Conservation (phyloP, 2,888 invertebrate species). For the Aspidapion aeneum region DNA sequence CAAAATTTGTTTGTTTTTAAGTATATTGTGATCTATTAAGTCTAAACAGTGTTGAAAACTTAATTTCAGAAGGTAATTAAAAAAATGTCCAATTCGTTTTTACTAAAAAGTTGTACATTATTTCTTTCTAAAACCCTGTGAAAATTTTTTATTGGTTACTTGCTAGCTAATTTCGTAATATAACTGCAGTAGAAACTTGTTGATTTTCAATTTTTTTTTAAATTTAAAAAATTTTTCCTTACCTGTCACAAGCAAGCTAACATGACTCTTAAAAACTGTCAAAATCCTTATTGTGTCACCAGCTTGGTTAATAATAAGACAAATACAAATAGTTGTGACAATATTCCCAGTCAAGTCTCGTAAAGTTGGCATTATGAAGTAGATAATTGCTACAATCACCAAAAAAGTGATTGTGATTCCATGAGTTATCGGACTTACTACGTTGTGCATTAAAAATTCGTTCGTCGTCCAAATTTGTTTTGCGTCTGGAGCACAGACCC, state of each 20-base stretch:
- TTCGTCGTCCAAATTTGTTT: constrained; percentile 67
- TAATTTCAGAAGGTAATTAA: too few species aligned
- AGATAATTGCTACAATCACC: constrained; percentile 70
- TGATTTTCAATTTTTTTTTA: too few species aligned
- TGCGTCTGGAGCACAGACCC: constrained; percentile 70
- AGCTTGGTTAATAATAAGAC: constrained; percentile 72
- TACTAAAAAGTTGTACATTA: too few species aligned
- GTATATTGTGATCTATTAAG: too few species aligned
- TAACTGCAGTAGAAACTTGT: too few species aligned
- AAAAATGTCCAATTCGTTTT: too few species aligned
- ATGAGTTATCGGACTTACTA: constrained; percentile 75
- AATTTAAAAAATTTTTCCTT: constrained; percentile 22
- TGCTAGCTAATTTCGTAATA: too few species aligned
- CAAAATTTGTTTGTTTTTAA: too few species aligned
- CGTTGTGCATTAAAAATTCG: constrained; percentile 68
- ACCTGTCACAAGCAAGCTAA: constrained; percentile 80
- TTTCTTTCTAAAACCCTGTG: too few species aligned
- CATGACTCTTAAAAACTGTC: constrained; percentile 75
- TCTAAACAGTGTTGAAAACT: too few species aligned
- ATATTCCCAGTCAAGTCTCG: constrained; percentile 82
- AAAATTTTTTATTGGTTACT: too few species aligned
- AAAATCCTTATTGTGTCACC: constrained; percentile 77
- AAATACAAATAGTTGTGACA: constrained; percentile 75
- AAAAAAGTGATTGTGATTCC: constrained; percentile 68
- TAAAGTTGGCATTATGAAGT: constrained; percentile 78